Evolutionary conservation across 30 jellyfish, hydroid and myxozoan species (phyloP), one percentile per base, ranked within the genome.

Genomic region (Aurelia sp.): DNA sequence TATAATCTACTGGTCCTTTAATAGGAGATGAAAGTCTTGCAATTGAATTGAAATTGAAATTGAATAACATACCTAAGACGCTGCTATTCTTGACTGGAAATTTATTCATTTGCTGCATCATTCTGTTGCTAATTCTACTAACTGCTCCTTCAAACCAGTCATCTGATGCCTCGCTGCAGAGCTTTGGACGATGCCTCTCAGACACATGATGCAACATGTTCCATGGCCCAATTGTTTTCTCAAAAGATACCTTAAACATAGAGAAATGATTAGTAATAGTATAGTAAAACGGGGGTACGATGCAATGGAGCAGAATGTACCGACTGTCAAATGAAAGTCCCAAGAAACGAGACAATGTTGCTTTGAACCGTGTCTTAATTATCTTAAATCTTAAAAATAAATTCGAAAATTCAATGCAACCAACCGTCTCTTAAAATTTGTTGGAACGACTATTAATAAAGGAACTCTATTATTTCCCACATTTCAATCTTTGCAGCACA

Each of bases 211-310:
- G 98, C n/a, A 84, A 64, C 67, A 91, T 60, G 50, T 84, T 88
- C 84, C 71, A 91, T 11, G 98, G 90, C 11, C 98, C 98, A 5
- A 9, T n/a, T 64, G 96, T 91, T 51, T 52, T 66, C 33, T 80
- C 92, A 68, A 91, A 85, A 24, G 38, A 20, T n/a, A 91, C 74
- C 83, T 64, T 12, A 78, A 44, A 44, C 9, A 38, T 2, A 35
- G 9, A 38, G 9, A 38, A 38, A 5, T 38, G 9, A 38, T 4
- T 4, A 38, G 50, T 4, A 7, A 2, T 38, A 38, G 9, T 38
- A 38, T 7, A 38, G 50, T 38, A 5, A 38, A 38, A 38, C 33
- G 33, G 33, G 33, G 33, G 2, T 27, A 27, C 33, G 1, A 27
- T 27, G 1, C 33, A 27, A 27, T 27, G 33, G 33, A 27, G 33